Conservation (phyloP, 1,140 invertebrate species). For the Musca domestica region DNA sequence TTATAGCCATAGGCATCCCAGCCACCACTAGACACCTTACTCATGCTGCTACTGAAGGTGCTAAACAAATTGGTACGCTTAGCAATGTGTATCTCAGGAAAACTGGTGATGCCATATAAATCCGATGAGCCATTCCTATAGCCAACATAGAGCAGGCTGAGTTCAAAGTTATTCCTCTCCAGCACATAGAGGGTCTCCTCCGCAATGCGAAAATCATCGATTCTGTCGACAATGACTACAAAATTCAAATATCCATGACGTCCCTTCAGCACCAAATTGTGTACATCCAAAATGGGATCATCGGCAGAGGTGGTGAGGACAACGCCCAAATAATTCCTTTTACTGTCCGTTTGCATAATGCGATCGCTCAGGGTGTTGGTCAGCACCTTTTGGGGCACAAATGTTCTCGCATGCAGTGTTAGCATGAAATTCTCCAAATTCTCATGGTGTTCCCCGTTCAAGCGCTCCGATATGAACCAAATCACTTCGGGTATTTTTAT, state of each 20-base stretch:
- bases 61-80: slow-evolving; percentile 33
- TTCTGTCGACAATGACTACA: slow-evolving; percentile 31
- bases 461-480: too few relatives aligned
- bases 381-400: slow-evolving; percentile 32
- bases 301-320: slow-evolving; percentile 33
- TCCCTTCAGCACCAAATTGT: slow-evolving; percentile 31
- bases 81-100: slow-evolving; percentile 25
- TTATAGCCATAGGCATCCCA: slow-evolving; percentile 36
- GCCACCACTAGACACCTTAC: slow-evolving; percentile 20
- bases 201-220: slow-evolving; percentile 30
- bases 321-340: slow-evolving; percentile 36
- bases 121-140: slow-evolving; percentile 32
- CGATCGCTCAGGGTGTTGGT: slow-evolving; percentile 34
- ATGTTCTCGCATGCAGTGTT: background rate
- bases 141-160: slow-evolving; percentile 34
- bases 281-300: slow-evolving; percentile 40
- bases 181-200: slow-evolving; percentile 27
- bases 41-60: background rate
- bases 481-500: background rate
- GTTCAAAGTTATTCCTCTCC: slow-evolving; percentile 34
- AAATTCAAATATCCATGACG: slow-evolving; percentile 36
- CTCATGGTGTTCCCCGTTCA: background rate
- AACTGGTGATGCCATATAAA: slow-evolving; percentile 31
- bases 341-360: slow-evolving; percentile 32
- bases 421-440: background rate